These are phyloP conservation scores for Gnathonemus echidnorhynchus DNA, from an alignment of 2,113 vertebrate species.

Conservation along the genomic window DNA sequence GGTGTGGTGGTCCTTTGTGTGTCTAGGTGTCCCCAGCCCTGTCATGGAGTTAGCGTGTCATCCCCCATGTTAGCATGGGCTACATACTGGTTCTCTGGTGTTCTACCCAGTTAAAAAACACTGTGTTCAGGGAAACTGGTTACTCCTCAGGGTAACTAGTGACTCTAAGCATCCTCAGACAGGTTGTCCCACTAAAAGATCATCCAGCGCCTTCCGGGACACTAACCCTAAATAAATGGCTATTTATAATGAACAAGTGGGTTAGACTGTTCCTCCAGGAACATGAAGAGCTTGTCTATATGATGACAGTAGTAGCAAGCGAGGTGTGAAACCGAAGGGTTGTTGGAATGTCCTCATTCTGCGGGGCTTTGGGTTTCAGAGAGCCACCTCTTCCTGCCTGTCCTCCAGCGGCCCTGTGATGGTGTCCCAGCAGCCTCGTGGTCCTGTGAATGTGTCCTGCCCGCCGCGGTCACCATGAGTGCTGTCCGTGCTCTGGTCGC, in stretches of 20 bases:
- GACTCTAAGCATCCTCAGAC: not conserved
- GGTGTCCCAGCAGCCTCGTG: not conserved
- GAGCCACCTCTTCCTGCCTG: not conserved
- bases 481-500: not conserved
- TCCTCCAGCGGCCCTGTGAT: not conserved
- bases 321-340: not conserved
- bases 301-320: not conserved
- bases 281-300: not conserved
- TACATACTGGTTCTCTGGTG: not conserved
- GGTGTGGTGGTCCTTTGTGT: not conserved
- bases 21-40: not conserved
- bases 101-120: not conserved
- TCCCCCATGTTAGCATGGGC: not conserved
- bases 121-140: not conserved
- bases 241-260: not conserved
- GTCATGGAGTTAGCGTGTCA: not conserved
- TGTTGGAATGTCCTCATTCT: not conserved
- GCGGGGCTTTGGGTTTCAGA: not conserved
- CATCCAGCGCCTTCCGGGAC: not conserved
- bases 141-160: not conserved
- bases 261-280: conserved; percentile 9
- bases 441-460: not conserved
- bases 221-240: not conserved
- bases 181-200: not conserved
- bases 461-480: not conserved